Evolutionary conservation across 64 coral and sea anemone species (phyloP).

Genomic region (Cladopsammia gracilis): DNA sequence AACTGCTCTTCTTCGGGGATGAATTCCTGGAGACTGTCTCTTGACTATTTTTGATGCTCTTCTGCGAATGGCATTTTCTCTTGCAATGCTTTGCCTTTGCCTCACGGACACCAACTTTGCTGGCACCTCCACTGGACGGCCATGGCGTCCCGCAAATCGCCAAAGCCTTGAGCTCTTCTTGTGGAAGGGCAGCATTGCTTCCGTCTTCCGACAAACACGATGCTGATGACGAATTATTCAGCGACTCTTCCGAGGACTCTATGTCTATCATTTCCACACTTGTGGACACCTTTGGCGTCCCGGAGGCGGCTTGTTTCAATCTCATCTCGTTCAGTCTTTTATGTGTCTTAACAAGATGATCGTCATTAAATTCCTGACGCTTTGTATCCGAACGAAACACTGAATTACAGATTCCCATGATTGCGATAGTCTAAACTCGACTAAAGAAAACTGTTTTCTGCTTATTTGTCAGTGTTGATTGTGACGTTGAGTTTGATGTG

Average conservation of each 20-base stretch:
- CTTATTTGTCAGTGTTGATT: background rate
- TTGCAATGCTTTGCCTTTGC: no score
- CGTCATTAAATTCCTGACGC: background rate
- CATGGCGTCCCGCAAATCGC: background rate
- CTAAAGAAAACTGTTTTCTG: background rate
- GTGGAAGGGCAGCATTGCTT: background rate
- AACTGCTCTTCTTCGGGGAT: background rate
- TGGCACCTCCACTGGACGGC: background rate
- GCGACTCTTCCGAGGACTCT: background rate
- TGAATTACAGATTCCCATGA: conserved; percentile 4
- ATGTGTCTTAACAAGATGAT: background rate
- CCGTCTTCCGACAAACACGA: background rate
- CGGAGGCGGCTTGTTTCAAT: background rate
- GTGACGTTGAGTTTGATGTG: background rate
- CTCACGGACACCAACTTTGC: background rate
- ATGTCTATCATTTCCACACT: background rate
- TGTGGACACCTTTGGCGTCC: background rate
- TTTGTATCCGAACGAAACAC: background rate
- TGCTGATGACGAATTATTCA: background rate
- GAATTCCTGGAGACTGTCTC: background rate
- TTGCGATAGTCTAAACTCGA: background rate
- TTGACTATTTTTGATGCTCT: background rate
- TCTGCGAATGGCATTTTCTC: no score
- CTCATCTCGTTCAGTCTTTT: background rate
- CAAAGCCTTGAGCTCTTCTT: background rate